These are phyloP conservation scores for Microtus richardsoni DNA, from an alignment of 2,113 vertebrate genomes.

Conservation along the genomic window DNA sequence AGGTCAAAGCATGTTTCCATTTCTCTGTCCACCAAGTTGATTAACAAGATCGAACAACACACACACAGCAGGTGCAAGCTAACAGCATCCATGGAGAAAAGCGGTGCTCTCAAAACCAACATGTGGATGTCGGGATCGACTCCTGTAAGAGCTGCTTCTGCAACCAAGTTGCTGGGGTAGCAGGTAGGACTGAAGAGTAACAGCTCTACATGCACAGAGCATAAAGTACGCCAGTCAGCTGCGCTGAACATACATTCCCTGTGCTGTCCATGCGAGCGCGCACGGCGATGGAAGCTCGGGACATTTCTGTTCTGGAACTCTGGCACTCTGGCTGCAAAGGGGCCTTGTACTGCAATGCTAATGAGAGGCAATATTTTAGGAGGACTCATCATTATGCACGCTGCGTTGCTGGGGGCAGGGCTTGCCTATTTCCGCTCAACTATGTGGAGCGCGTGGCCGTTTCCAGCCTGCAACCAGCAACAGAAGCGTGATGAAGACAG, in stretches of 20 bases:
- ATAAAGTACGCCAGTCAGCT: slow-evolving; percentile 26
- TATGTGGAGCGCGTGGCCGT: slow-evolving; percentile 60
- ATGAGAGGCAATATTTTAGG: slow-evolving; percentile 77
- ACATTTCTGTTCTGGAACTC: not conserved
- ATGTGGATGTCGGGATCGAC: not conserved
- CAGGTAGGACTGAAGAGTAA: slow-evolving; percentile 58
- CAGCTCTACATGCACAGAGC: slow-evolving; percentile 30
- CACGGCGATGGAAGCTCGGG: slow-evolving; percentile 20
- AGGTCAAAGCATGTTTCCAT: not conserved
- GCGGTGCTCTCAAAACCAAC: not conserved
- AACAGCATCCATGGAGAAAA: not conserved
- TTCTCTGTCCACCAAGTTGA: not conserved
- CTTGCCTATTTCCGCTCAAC: slow-evolving; percentile 66
- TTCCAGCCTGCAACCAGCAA: slow-evolving; percentile 50
- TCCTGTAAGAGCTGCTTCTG: slow-evolving; percentile 51
- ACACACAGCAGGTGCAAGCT: not conserved
- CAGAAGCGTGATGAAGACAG: slow-evolving; percentile 75
- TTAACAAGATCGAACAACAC: not conserved
- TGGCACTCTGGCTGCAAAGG: slow-evolving; percentile 66
- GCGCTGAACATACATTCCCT: slow-evolving; percentile 45
- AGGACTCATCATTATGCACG: slow-evolving; percentile 55
- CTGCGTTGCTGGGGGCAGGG: slow-evolving; percentile 57
- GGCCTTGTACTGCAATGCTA: slow-evolving; percentile 69
- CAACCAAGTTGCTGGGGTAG: slow-evolving; percentile 37
- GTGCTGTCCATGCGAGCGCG: slow-evolving; percentile 10